These are phyloP conservation scores for Cyclina sinensis DNA, from an alignment of 1,140 invertebrate species.

Conservation along the genomic window DNA sequence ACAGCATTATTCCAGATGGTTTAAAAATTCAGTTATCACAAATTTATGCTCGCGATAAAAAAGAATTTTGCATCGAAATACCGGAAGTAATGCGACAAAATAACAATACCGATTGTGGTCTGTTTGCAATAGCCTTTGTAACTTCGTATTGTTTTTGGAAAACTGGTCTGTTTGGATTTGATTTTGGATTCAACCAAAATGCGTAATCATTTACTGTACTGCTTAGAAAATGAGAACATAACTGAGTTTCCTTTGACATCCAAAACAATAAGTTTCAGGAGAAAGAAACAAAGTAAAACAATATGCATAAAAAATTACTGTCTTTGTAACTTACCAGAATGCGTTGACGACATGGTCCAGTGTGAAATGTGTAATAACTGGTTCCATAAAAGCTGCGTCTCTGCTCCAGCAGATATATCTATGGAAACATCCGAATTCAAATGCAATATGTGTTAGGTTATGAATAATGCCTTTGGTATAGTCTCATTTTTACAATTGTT, in stretches of 20 bases:
- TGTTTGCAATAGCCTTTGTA: constrained; percentile 33
- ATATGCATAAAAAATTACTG: background rate
- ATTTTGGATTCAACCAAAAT: background rate
- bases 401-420: no score
- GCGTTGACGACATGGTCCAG: background rate
- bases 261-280: background rate
- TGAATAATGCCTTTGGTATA: no score
- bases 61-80: background rate
- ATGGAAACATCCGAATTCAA: no score
- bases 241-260: background rate
- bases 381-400: background rate
- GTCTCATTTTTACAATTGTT: no score
- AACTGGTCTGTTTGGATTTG: constrained; percentile 13
- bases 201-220: background rate
- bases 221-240: no score
- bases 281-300: background rate
- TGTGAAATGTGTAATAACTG: background rate
- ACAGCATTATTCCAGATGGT: constrained; percentile 8
- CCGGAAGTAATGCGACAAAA: constrained; percentile 15
- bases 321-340: background rate
- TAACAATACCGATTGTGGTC: constrained; percentile 10
- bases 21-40: constrained; percentile 29
- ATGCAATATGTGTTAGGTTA: no score
- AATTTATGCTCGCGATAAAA: background rate
- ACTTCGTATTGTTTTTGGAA: background rate